Conservation (phyloP, 1,140 invertebrate species). For the Hypsibius dujardini region DNA sequence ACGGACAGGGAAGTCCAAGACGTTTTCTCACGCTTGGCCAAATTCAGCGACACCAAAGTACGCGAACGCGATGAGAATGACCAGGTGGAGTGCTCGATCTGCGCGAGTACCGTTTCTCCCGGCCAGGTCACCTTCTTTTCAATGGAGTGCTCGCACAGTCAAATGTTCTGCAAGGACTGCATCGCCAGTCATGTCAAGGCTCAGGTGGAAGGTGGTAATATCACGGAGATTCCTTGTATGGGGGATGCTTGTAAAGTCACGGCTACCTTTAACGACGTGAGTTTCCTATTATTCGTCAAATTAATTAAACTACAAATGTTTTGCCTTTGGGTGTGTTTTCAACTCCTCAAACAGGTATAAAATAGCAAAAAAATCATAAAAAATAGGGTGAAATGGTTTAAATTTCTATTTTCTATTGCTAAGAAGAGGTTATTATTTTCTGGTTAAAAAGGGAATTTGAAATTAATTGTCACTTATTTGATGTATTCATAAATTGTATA, state of each 20-base stretch:
- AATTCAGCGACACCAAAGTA: background rate
- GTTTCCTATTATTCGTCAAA: background rate
- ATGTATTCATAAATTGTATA: no score
- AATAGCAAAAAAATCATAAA: background rate
- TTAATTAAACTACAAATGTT: background rate
- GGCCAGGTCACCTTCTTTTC: background rate
- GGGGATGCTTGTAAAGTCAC: background rate
- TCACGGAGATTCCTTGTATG: background rate
- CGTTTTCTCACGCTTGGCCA: background rate
- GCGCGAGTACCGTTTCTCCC: background rate
- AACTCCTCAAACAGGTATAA: background rate
- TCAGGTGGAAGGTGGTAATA: conserved; percentile 4
- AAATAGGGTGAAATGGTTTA: background rate
- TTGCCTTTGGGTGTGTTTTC: background rate
- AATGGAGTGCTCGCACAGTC: conserved; percentile 2
- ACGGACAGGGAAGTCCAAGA: conserved; percentile 5
- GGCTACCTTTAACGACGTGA: background rate
- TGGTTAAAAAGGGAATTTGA: background rate
- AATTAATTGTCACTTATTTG: background rate
- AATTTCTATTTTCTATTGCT: background rate
- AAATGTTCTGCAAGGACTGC: background rate
- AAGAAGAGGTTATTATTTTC: background rate
- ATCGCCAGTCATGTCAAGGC: background rate
- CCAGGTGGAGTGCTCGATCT: background rate
- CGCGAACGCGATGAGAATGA: background rate